phyloP scores from a whole-genome alignment of 2,888 invertebrate species.

The Lacanobia oleracea region DNA sequence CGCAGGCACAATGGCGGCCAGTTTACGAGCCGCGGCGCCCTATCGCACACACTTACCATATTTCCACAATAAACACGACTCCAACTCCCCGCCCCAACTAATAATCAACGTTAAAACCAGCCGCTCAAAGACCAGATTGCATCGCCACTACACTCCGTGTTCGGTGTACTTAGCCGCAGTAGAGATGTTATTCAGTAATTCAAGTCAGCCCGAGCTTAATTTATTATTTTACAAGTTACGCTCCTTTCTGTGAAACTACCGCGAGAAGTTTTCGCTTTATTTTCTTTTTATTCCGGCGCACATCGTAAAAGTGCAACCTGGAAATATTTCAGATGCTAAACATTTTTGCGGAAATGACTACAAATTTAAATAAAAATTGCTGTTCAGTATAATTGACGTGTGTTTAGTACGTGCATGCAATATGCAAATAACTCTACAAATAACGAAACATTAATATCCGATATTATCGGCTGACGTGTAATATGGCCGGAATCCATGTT shows the following conservation, averaged over 20 bases:
- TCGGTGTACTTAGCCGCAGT: slow-evolving; percentile 40
- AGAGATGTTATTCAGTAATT: slow-evolving; percentile 56
- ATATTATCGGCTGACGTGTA: background rate
- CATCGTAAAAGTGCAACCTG: slow-evolving; percentile 21
- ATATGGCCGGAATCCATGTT: background rate
- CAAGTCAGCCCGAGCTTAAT: slow-evolving; percentile 54
- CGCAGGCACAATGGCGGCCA: slow-evolving; percentile 53
- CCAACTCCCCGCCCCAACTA: slow-evolving; percentile 11
- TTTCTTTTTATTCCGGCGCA: slow-evolving; percentile 36
- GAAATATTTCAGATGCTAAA: slow-evolving; percentile 10
- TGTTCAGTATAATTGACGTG: slow-evolving; percentile 10
- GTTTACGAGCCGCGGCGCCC: slow-evolving; percentile 58
- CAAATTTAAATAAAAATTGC: slow-evolving; percentile 27
- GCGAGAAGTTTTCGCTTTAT: slow-evolving; percentile 14
- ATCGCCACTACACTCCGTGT: slow-evolving; percentile 8
- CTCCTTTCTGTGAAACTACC: slow-evolving; percentile 31
- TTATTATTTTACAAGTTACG: slow-evolving; percentile 58
- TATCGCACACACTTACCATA: slow-evolving; percentile 63
- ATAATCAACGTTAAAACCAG: slow-evolving; percentile 44
- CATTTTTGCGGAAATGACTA: slow-evolving; percentile 18
- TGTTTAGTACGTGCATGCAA: slow-evolving; percentile 5
- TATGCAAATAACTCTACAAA: slow-evolving; percentile 8
- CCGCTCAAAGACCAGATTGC: slow-evolving; percentile 22
- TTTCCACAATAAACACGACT: slow-evolving; percentile 62
- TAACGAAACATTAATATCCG: slow-evolving; percentile 13